Conservation (phyloP, 64 coral and sea anemone genomes). For the Acropora yongei region DNA sequence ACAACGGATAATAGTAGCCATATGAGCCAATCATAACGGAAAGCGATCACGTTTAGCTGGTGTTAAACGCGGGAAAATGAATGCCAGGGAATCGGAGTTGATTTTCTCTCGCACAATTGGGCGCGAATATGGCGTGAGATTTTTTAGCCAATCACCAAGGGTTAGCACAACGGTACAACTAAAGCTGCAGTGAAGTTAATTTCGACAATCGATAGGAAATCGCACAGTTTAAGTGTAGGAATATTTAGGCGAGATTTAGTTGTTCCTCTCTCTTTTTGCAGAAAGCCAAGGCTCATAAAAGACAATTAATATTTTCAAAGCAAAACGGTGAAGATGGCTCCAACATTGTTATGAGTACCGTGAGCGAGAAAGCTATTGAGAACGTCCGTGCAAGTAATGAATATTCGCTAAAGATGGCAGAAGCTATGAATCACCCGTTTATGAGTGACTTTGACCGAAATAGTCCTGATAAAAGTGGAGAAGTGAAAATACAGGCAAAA, state of each 20-base stretch:
- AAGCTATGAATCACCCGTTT: background rate
- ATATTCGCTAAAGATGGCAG: background rate
- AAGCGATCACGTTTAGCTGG: too few relatives aligned
- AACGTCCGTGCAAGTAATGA: background rate
- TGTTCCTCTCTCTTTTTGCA: background rate
- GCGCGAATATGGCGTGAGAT: too few relatives aligned
- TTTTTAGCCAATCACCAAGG: too few relatives aligned
- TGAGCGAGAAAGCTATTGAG: background rate
- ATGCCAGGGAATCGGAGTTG: too few relatives aligned
- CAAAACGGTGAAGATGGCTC: background rate
- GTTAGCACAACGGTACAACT: too few relatives aligned
- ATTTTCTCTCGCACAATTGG: too few relatives aligned
- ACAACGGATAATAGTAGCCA: too few relatives aligned
- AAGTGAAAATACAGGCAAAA: background rate
- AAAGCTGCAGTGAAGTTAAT: too few relatives aligned
- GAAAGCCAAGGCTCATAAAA: conserved; percentile 39
- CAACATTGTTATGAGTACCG: background rate
- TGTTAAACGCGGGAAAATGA: too few relatives aligned
- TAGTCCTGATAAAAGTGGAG: background rate
- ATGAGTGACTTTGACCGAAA: background rate
- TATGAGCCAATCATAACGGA: too few relatives aligned
- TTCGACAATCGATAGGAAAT: too few relatives aligned
- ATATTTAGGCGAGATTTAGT: background rate
- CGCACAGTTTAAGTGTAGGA: too few relatives aligned
- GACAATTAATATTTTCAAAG: background rate